Conservation (phyloP, 2,797 vertebrate genomes). For the Onychomys arenicola region DNA sequence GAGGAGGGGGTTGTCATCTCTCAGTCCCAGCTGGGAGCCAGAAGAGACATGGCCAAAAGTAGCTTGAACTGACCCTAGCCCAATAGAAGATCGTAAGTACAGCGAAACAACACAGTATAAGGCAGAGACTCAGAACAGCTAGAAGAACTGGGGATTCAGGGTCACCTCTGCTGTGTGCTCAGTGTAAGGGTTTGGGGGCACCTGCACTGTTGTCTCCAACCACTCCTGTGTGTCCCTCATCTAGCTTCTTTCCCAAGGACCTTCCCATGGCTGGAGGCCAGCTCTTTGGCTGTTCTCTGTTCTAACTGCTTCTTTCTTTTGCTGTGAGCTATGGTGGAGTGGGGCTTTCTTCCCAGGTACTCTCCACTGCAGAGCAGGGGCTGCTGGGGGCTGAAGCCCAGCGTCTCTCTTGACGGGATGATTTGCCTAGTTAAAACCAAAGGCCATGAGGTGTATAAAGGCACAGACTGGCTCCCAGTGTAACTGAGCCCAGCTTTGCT, state of each 20-base stretch:
- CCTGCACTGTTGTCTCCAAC: not conserved
- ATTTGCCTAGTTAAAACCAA: not conserved
- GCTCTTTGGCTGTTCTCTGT: not conserved
- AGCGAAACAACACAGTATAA: not conserved
- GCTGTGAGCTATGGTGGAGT: not conserved
- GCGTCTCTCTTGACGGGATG: not conserved
- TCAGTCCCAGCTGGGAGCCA: not conserved
- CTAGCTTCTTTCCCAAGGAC: not conserved
- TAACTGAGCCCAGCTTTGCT: not conserved
- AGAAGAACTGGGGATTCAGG: not conserved
- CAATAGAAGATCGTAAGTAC: not conserved
- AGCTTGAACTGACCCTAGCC: not conserved
- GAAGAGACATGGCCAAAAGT: not conserved
- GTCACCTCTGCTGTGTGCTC: too few species aligned
- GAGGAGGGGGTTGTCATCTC: not conserved
- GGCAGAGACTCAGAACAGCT: not conserved
- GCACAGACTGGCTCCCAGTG: not conserved
- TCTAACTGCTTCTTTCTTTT: not conserved
- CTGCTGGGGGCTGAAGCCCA: not conserved
- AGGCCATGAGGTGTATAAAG: not conserved
- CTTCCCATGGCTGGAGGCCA: too few species aligned
- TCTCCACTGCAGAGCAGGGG: not conserved
- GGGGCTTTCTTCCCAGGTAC: not conserved
- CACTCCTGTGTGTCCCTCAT: not conserved
- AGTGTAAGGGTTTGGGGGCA: not conserved